Percentiles rank a stretch among this genome's conserved stretches.
Evolutionary conservation across 2,113 vertebrate species (phyloP).

Genomic region (cat (Felis catus)): F.catus_Fca126_mat1.0 CM031416.1:97888501-97889000

Average conservation of each 20-base stretch:
- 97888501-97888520: not conserved
- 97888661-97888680: not conserved
- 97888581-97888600: not conserved
- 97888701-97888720: not conserved
- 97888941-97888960: slow-evolving; percentile 92
- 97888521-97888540: not conserved
- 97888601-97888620: not conserved
- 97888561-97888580: not conserved
- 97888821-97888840: slow-evolving; percentile 16
- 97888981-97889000: slow-evolving; percentile 86
- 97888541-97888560: not conserved
- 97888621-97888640: not conserved
- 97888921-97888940: slow-evolving; percentile 90
- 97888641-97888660: not conserved
- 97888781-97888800: slow-evolving; percentile 50
- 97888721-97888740: not conserved
- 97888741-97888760: slow-evolving; percentile 20
- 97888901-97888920: slow-evolving; percentile 51
- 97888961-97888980: slow-evolving; percentile 94
- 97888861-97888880: not conserved
- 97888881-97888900: not conserved
- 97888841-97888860: slow-evolving; percentile 60
- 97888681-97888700: not conserved
- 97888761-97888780: slow-evolving; percentile 16
- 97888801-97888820: slow-evolving; percentile 11